Evolutionary conservation across 2,113 vertebrate species (phyloP).

Genomic region (Planiliza haematocheilus): DNA sequence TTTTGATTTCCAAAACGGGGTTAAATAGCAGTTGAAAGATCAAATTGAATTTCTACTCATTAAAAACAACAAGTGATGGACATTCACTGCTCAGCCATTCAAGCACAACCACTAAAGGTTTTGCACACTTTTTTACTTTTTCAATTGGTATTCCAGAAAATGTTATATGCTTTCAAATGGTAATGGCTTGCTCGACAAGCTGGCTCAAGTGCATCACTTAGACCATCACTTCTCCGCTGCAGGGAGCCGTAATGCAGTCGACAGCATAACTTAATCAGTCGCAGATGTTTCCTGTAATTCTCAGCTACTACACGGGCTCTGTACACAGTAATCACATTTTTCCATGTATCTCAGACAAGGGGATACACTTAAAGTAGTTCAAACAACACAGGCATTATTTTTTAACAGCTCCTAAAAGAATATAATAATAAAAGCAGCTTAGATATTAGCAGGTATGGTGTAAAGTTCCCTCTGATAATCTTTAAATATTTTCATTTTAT

Average conservation of each 20-base stretch:
- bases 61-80: background rate
- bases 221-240: slow-evolving; percentile 8
- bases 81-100: background rate
- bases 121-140: slow-evolving; percentile 12
- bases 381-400: slow-evolving; percentile 13
- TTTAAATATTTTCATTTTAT: slow-evolving; percentile 11
- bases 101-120: background rate
- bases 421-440: slow-evolving; percentile 1
- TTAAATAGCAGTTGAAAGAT: slow-evolving; percentile 15
- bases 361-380: background rate
- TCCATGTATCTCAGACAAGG: background rate
- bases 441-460: background rate
- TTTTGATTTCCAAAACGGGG: background rate
- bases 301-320: slow-evolving; percentile 17
- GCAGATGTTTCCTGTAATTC: slow-evolving; percentile 33
- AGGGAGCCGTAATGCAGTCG: slow-evolving; percentile 25
- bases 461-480: background rate
- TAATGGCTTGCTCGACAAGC: slow-evolving; percentile 6
- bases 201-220: slow-evolving; percentile 10
- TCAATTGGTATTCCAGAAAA: background rate
- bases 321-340: slow-evolving; percentile 19
- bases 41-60: slow-evolving; percentile 7
- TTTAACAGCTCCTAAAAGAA: background rate
- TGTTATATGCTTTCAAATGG: slow-evolving; percentile 10
- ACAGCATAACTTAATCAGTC: slow-evolving; percentile 26